A percentile compares a stretch with the other conserved stretches of the same genome.
Evolutionary conservation across 2,888 invertebrate species (phyloP).

Genomic region (Steinernema scapterisci): DNA sequence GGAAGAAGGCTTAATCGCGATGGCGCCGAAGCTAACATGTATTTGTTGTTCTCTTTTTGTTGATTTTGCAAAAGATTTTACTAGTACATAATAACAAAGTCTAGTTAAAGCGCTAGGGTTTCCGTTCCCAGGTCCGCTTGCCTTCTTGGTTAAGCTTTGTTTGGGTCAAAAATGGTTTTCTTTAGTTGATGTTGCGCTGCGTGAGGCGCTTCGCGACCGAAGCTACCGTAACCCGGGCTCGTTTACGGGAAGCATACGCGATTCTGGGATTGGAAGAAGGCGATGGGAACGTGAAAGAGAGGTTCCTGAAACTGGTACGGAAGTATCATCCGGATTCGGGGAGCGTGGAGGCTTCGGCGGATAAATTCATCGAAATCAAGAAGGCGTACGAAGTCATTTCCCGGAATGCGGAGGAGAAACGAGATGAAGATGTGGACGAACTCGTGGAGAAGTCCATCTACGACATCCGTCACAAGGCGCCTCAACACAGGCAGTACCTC

Average conservation of each 20-base stretch:
- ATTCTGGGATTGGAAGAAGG: conserved; percentile 75
- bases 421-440: conserved; percentile 68
- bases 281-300: conserved; percentile 77
- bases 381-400: conserved; percentile 69
- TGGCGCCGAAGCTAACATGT: neutral
- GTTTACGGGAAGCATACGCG: conserved; percentile 33
- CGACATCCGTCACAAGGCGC: conserved; percentile 78
- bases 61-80: conserved; percentile 31
- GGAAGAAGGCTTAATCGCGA: conserved; percentile 4
- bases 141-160: neutral
- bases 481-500: conserved; percentile 83
- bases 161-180: neutral
- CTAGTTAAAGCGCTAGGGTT: neutral
- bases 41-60: conserved; percentile 20
- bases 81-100: conserved; percentile 24
- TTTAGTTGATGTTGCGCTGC: neutral
- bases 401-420: conserved; percentile 62
- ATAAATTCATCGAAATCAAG: conserved; percentile 68
- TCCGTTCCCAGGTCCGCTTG: neutral
- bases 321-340: conserved; percentile 84
- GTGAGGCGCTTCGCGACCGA: conserved; percentile 11
- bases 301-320: conserved; percentile 80
- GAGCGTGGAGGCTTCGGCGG: conserved; percentile 69
- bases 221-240: neutral
- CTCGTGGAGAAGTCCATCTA: conserved; percentile 65